phyloP scores from a whole-genome alignment of 2,888 invertebrate species.

The Tineola bisselliella region DNA sequence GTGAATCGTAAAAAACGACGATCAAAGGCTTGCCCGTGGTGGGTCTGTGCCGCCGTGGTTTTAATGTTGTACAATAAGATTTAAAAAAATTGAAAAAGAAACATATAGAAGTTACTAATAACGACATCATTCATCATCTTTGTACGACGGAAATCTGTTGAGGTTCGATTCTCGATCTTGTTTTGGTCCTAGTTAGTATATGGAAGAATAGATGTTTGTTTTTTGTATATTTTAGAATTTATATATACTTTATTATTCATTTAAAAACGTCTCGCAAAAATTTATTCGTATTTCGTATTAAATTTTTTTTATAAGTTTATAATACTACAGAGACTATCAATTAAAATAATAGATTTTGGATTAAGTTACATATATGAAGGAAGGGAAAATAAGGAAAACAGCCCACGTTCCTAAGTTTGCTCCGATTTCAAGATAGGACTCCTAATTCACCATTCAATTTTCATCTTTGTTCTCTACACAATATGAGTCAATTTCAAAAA shows the following conservation, averaged over 20 bases:
- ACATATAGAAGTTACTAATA: constrained; percentile 15
- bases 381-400: neutral
- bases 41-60: constrained; percentile 21
- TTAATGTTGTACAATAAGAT: constrained; percentile 34
- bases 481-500: neutral
- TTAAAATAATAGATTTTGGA: no score
- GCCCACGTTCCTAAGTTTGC: constrained; percentile 7
- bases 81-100: constrained; percentile 22
- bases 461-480: neutral
- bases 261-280: no score
- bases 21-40: constrained; percentile 33
- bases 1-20: constrained; percentile 36
- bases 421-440: constrained; percentile 2
- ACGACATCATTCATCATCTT: constrained; percentile 39
- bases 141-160: constrained; percentile 17
- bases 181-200: no score
- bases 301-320: no score
- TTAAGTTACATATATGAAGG: no score
- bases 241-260: no score
- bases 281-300: no score
- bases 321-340: no score
- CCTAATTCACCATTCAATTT: neutral
- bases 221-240: no score
- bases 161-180: neutral
- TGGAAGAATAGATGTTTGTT: no score